These are phyloP conservation scores for Stegodyphus mimosarum DNA, from an alignment of 1,140 invertebrate genomes.

Conservation along the genomic window DNA sequence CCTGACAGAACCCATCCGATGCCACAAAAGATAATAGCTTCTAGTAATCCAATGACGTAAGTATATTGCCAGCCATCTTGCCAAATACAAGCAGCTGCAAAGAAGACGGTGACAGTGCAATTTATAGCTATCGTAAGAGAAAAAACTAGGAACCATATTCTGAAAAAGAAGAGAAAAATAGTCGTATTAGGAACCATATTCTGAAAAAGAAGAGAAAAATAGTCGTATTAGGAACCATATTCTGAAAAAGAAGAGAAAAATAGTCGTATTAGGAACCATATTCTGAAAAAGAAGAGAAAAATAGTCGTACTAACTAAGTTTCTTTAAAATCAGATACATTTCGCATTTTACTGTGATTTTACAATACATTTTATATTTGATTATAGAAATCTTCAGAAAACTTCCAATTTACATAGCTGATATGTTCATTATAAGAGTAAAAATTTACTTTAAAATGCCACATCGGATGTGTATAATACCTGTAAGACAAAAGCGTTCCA, in stretches of 20 bases:
- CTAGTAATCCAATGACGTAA: constrained; percentile 82
- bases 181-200: constrained; percentile 79
- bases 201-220: constrained; percentile 69
- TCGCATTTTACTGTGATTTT: no score
- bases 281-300: constrained; percentile 71
- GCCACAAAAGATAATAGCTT: constrained; percentile 84
- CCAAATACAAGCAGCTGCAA: constrained; percentile 86
- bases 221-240: constrained; percentile 79
- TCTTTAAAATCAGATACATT: no score
- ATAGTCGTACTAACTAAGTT: background rate
- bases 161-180: constrained; percentile 68
- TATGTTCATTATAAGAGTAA: no score
- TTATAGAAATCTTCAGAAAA: no score
- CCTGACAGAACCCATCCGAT: constrained; percentile 87
- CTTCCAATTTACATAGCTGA: no score
- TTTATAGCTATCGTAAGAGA: constrained; percentile 87
- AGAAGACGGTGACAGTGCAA: constrained; percentile 87
- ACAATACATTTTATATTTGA: no score
- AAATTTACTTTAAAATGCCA: no score
- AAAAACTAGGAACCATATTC: constrained; percentile 92
- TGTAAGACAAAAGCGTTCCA: no score
- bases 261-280: constrained; percentile 77
- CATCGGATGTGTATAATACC: no score
- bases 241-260: constrained; percentile 69
- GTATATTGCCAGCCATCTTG: constrained; percentile 86